A percentile compares a stretch with the other conserved stretches of the same genome.
phyloP scores from a whole-genome alignment of 2,113 vertebrate genomes.

The Mixornis gularis region DNA sequence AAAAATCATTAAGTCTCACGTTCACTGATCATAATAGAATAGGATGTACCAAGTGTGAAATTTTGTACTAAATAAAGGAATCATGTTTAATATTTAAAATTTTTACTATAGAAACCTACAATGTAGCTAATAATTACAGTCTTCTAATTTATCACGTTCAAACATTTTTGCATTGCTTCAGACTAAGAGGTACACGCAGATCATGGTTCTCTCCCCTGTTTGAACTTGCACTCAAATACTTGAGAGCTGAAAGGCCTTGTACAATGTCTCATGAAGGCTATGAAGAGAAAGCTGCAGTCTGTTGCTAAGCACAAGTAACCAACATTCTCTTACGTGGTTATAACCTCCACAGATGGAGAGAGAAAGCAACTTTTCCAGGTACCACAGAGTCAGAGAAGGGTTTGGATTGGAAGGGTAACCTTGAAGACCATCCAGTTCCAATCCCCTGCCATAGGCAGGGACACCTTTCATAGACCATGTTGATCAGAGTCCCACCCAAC shows the following conservation, averaged over 20 bases:
- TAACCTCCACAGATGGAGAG: background rate
- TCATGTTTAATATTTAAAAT: background rate
- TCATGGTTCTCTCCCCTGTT: background rate
- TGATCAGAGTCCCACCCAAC: background rate
- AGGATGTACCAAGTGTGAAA: background rate
- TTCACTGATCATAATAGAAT: background rate
- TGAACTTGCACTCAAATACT: background rate
- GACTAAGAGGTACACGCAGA: background rate
- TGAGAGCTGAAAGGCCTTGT: background rate
- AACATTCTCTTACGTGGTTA: background rate
- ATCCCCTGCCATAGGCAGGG: rapidly evolving
- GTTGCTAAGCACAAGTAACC: background rate
- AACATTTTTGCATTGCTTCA: background rate
- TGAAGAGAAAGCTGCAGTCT: background rate
- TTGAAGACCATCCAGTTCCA: background rate
- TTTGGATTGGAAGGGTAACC: background rate
- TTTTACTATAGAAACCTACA: background rate
- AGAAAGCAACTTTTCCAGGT: background rate
- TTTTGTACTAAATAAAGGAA: background rate
- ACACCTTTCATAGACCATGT: background rate
- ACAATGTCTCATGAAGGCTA: background rate
- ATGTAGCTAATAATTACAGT: background rate
- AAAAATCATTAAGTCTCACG: background rate
- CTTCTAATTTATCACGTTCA: background rate
- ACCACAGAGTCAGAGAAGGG: background rate